phyloP scores from a whole-genome alignment of 2,113 vertebrate species.

The Bubo blakistoni region DNA sequence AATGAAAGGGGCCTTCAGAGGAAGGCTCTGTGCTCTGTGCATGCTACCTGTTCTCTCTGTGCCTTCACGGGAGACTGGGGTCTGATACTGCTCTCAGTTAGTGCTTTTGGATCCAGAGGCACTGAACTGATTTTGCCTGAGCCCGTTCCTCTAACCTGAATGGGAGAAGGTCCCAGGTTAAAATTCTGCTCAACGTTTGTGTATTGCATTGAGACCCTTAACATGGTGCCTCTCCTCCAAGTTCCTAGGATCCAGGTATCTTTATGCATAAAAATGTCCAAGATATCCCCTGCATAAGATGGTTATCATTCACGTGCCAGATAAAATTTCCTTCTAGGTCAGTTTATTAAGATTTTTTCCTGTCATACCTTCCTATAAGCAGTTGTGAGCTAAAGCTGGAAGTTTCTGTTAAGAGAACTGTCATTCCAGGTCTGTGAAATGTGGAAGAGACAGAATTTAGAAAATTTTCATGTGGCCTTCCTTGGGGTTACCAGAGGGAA shows the following conservation, averaged over 20 bases:
- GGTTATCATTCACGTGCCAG: background rate
- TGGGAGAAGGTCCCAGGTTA: background rate
- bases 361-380: rapidly evolving
- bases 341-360: background rate
- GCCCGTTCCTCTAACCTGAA: background rate
- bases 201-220: background rate
- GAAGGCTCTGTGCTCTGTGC: background rate
- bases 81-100: background rate
- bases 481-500: background rate
- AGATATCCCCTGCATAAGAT: background rate
- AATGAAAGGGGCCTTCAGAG: background rate
- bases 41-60: background rate
- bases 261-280: background rate
- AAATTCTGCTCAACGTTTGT: background rate
- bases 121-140: background rate
- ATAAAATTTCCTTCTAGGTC: background rate
- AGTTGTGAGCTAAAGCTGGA: background rate
- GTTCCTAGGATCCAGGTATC: background rate
- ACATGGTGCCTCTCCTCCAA: background rate
- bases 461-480: background rate
- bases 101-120: background rate
- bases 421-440: background rate
- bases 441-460: background rate
- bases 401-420: background rate
- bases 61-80: background rate